Conservation (phyloP, 64 coral and sea anemone genomes). For the Stylophora pistillata region DNA sequence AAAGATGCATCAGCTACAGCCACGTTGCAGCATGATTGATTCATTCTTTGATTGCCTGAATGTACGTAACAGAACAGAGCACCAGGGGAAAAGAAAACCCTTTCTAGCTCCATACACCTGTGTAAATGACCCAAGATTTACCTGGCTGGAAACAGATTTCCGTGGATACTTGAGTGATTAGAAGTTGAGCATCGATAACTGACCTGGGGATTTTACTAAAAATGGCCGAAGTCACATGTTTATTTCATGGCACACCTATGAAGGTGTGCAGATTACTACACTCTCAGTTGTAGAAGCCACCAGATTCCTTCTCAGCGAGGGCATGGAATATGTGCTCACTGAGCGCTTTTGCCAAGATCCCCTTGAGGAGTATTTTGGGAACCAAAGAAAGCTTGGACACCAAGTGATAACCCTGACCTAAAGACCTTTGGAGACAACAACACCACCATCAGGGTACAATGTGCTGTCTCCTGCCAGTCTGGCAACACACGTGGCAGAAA, state of each 20-base stretch:
- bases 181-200: no score
- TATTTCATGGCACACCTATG: conserved; percentile 8
- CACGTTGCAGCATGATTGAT: conserved; percentile 42
- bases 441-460: conserved; percentile 47
- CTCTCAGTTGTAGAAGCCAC: conserved; percentile 12
- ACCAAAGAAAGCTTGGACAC: conserved; percentile 29
- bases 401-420: conserved; percentile 49
- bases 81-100: conserved; percentile 21
- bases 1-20: conserved; percentile 46
- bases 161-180: no score
- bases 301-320: conserved; percentile 21
- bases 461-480: conserved; percentile 44
- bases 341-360: no score
- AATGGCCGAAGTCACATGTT: background rate
- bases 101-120: no score
- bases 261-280: conserved; percentile 6
- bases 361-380: no score
- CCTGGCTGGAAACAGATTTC: no score
- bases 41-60: conserved; percentile 45
- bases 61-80: conserved; percentile 31
- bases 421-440: conserved; percentile 41
- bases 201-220: no score
- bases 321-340: no score
- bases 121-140: no score
- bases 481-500: conserved; percentile 27